Evolutionary conservation across 2,113 vertebrate genomes (phyloP).

Genomic region (Aphelocoma coerulescens): DNA sequence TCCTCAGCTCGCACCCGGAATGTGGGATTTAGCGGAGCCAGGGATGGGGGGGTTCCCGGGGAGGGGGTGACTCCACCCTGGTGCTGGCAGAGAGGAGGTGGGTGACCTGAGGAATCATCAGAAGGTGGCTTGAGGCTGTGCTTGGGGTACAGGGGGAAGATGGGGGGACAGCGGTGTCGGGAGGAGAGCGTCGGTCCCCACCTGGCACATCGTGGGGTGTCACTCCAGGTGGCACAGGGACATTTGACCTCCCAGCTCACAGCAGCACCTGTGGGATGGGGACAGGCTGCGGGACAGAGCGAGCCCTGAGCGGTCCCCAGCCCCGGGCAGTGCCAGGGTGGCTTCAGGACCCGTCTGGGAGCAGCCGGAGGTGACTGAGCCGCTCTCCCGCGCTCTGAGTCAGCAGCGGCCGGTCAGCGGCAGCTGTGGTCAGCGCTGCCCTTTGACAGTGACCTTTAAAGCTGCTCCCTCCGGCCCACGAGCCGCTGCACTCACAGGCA

Average conservation of each 20-base stretch:
- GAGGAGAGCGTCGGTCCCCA: rapidly evolving
- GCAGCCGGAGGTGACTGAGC: background rate
- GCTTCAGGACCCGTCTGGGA: background rate
- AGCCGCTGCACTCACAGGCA: rapidly evolving
- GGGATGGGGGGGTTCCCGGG: rapidly evolving
- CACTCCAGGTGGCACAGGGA: background rate
- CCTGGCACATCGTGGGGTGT: rapidly evolving
- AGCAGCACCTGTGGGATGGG: background rate
- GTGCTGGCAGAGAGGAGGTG: rapidly evolving
- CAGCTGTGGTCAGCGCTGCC: background rate
- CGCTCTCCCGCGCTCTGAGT: background rate
- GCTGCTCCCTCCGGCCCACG: conserved; percentile 1
- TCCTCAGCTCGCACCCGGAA: rapidly evolving
- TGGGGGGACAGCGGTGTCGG: rapidly evolving
- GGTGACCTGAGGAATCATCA: rapidly evolving
- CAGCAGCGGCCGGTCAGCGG: background rate
- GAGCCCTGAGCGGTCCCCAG: background rate
- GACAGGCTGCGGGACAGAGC: background rate
- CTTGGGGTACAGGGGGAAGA: background rate
- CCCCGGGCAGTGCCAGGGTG: rapidly evolving
- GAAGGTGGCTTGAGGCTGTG: background rate
- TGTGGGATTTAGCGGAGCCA: rapidly evolving
- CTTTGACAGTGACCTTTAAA: conserved; percentile 46
- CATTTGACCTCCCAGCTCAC: rapidly evolving
- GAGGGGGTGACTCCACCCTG: background rate